phyloP scores from a whole-genome alignment of 2,113 vertebrate genomes.

The Alethe diademata region DNA sequence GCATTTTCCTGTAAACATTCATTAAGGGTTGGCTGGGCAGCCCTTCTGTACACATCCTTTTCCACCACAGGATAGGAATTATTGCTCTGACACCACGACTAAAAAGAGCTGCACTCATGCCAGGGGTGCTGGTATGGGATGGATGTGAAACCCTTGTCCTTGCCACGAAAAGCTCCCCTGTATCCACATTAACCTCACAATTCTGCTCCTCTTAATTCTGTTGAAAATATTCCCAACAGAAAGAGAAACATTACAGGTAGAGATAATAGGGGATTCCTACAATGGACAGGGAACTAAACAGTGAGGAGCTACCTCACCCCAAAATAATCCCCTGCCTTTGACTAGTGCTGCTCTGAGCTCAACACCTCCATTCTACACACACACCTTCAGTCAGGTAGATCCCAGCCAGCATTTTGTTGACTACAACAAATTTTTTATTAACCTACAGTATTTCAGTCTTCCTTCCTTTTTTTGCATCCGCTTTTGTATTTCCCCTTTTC shows the following conservation, averaged over 20 bases:
- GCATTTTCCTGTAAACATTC: background rate
- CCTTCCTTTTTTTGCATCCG: background rate
- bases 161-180: background rate
- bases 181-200: background rate
- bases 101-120: background rate
- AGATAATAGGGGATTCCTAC: background rate
- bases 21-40: background rate
- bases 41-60: background rate
- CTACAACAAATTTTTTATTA: background rate
- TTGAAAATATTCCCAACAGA: background rate
- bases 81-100: background rate
- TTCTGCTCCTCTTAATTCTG: background rate
- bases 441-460: background rate
- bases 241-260: background rate
- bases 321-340: background rate
- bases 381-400: background rate
- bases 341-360: background rate
- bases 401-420: background rate
- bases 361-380: background rate
- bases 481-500: background rate
- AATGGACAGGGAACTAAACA: background rate
- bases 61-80: background rate
- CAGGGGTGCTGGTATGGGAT: background rate
- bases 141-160: background rate
- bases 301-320: background rate